Conservation (phyloP, 2,797 vertebrate species). For the Australoheros facetus region DNA sequence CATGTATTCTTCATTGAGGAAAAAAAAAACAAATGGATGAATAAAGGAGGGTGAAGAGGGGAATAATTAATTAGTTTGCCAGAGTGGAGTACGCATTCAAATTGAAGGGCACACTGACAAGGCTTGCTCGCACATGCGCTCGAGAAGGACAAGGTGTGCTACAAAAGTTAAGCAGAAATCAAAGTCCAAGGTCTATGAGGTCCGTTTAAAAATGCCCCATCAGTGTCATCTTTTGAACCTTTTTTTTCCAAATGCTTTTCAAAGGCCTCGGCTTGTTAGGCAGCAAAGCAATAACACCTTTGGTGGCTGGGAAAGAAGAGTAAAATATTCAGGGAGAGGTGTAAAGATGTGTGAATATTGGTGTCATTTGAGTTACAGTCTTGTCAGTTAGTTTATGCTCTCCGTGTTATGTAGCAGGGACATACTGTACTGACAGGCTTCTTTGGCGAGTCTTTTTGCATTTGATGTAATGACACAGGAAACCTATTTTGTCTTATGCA, state of each 20-base stretch:
- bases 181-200: slow-evolving; percentile 61
- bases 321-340: slow-evolving; percentile 25
- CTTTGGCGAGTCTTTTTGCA: slow-evolving; percentile 36
- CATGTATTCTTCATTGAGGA: slow-evolving; percentile 66
- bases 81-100: slow-evolving; percentile 75
- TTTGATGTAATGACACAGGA: slow-evolving; percentile 45
- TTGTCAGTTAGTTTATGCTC: slow-evolving; percentile 31
- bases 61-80: slow-evolving; percentile 78
- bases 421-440: slow-evolving; percentile 39
- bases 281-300: slow-evolving; percentile 23
- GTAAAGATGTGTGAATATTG: slow-evolving; percentile 34
- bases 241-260: slow-evolving; percentile 16
- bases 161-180: slow-evolving; percentile 70
- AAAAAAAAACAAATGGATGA: slow-evolving; percentile 71
- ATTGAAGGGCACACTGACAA: slow-evolving; percentile 67
- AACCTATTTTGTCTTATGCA: slow-evolving; percentile 30
- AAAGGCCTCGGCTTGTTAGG: slow-evolving; percentile 6
- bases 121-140: slow-evolving; percentile 43
- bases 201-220: slow-evolving; percentile 43
- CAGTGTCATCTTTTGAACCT: slow-evolving; percentile 35
- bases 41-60: slow-evolving; percentile 73
- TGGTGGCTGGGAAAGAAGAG: slow-evolving; percentile 1
- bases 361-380: slow-evolving; percentile 30
- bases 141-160: slow-evolving; percentile 58
- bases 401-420: slow-evolving; percentile 37